Evolutionary conservation across 2,888 invertebrate genomes (phyloP).

Genomic region (Nomada lathburiana): DNA sequence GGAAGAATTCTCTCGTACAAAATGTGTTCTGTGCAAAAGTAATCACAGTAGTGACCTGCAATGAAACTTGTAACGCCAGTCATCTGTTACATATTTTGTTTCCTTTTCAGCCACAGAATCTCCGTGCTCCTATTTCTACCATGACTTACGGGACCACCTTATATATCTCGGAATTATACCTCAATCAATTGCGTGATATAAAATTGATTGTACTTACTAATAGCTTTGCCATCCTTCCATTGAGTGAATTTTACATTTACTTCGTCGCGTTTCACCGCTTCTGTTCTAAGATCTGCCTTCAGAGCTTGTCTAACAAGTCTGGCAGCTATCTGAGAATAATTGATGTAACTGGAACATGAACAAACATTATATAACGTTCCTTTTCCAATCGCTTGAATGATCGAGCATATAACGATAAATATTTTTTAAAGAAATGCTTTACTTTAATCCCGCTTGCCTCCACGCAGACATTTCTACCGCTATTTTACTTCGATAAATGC

Average conservation of each 20-base stretch:
- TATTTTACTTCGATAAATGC: slow-evolving; percentile 40
- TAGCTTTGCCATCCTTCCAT: slow-evolving; percentile 95
- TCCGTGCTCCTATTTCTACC: too few species aligned
- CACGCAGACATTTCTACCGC: slow-evolving; percentile 90
- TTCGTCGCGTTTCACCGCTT: slow-evolving; percentile 91
- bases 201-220: slow-evolving; percentile 88
- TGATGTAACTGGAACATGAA: slow-evolving; percentile 92
- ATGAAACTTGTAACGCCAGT: too few species aligned
- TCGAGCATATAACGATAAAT: not conserved
- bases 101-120: too few species aligned
- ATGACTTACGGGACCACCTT: not conserved
- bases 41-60: too few species aligned
- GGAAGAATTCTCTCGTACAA: too few species aligned
- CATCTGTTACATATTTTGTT: too few species aligned
- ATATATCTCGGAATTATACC: not conserved
- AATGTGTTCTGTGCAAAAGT: too few species aligned
- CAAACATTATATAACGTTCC: slow-evolving; percentile 38
- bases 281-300: slow-evolving; percentile 90
- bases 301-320: slow-evolving; percentile 91
- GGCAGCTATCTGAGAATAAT: slow-evolving; percentile 97
- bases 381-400: slow-evolving; percentile 2
- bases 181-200: not conserved
- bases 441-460: slow-evolving; percentile 94
- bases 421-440: slow-evolving; percentile 82
- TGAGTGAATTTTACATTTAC: slow-evolving; percentile 92